Conservation (phyloP, 2,888 invertebrate genomes). For the Chymomyza fuscimana region DNA sequence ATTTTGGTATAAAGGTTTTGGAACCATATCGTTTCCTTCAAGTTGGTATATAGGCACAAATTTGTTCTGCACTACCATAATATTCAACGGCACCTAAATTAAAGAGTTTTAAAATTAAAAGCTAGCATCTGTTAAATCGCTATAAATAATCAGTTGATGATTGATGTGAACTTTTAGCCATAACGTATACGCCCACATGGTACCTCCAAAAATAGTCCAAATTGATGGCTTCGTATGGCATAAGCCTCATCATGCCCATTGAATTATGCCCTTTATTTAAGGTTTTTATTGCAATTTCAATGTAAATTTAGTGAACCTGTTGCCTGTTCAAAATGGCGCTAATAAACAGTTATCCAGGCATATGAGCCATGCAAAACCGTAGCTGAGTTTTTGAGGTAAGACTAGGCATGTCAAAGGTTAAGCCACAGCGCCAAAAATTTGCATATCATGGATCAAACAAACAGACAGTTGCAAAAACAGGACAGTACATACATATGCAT, state of each 20-base stretch:
- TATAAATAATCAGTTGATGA: background rate
- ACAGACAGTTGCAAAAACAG: conserved; percentile 17
- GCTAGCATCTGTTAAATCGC: no score
- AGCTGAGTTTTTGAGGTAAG: background rate
- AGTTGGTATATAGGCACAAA: no score
- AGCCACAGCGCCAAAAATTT: conserved; percentile 44
- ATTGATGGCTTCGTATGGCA: background rate
- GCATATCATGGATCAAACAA: conserved; percentile 53
- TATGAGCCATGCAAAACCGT: background rate
- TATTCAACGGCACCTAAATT: no score
- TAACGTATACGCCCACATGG: background rate
- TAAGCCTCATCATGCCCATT: background rate
- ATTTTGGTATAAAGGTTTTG: no score
- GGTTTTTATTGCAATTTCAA: background rate
- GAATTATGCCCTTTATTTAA: background rate
- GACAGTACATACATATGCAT: conserved; percentile 25
- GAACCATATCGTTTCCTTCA: no score
- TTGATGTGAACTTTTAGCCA: background rate
- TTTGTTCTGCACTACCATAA: no score
- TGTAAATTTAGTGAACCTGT: background rate
- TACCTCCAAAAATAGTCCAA: background rate
- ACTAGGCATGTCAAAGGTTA: conserved; percentile 40
- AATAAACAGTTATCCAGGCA: background rate
- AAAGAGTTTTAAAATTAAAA: no score
- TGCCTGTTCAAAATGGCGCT: background rate